Evolutionary conservation across 2,797 vertebrate species (phyloP), one percentile per base, ranked within the genome.

Genomic region (Graptemys geographica): DNA sequence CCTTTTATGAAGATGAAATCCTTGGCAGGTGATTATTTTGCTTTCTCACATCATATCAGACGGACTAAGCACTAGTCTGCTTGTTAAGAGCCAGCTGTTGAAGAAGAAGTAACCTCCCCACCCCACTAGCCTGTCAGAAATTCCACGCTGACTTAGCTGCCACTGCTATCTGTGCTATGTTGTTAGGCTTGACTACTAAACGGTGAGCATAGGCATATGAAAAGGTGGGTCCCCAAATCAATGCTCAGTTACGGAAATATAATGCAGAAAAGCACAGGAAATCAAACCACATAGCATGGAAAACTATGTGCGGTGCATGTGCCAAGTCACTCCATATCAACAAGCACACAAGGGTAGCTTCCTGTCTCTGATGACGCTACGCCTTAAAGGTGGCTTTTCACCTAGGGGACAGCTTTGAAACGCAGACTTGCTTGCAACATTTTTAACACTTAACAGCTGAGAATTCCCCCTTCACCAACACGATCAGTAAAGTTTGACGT

Each of bases 21-120:
- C 95, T 92, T 97, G 97, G 96, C 98, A 97, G 97, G 96, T 98
- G 98, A 98, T 98, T 97, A 97, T 97, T 98, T 98, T 97, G 96
- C 97, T 98, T 97, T 95, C 96, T 95, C 95, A 95, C 97, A 95
- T 98, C 97, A 53, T 97, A 97, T 97, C 97, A 94, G 97, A 96
- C 4, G 4, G 21, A 93, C 96, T 88, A 72, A 96, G 96, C 93
- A 94, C 65, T 74, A 93, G 90, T 90, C 90, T 92, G 88, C 82
- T 94, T 96, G 97, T 93, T 95, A 97, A 91, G 90, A 96, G 84
- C 96, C 96, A 96, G 97, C 98, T 98, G 98, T 88, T 90, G 89
- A 4, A 21, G 81, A 87, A 52, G 27, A 44, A 41, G 47, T 47
- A 80, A 80, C 74, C 88, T 51, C 72, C 16, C 4, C 21, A 2